Evolutionary conservation across 2,888 invertebrate species (phyloP).

Genomic region (Beris morrisii): DNA sequence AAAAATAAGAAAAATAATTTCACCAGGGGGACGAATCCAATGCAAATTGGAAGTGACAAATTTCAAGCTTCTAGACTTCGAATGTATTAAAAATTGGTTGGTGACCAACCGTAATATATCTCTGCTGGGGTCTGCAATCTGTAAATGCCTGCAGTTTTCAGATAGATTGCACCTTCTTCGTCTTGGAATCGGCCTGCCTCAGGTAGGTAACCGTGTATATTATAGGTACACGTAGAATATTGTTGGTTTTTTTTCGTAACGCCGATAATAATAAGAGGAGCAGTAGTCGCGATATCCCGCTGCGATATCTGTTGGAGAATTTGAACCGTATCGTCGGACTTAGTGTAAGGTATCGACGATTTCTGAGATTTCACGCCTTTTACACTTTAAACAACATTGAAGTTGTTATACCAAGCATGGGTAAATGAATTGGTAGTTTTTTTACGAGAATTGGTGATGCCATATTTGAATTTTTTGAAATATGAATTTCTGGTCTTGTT

Average conservation of each 20-base stretch:
- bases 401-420: not conserved
- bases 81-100: slow-evolving; percentile 18
- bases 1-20: slow-evolving; percentile 20
- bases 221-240: too few relatives aligned
- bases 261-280: slow-evolving; percentile 14
- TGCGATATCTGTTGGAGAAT: slow-evolving; percentile 21
- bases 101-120: slow-evolving; percentile 21
- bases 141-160: too few relatives aligned
- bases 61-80: slow-evolving; percentile 28
- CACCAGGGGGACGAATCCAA: slow-evolving; percentile 15
- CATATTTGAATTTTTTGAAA: too few relatives aligned
- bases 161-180: too few relatives aligned
- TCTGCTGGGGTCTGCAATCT: not conserved
- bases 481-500: too few relatives aligned
- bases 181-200: too few relatives aligned
- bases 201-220: too few relatives aligned
- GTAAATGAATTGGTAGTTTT: not conserved
- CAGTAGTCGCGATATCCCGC: slow-evolving; percentile 31
- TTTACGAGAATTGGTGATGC: too few relatives aligned
- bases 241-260: too few relatives aligned
- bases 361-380: slow-evolving; percentile 30
- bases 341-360: slow-evolving; percentile 17
- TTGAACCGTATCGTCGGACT: slow-evolving; percentile 1
- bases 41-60: slow-evolving; percentile 32
- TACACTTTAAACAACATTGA: slow-evolving; percentile 13